Evolutionary conservation across 92 coral and sea anemone genomes (phyloP), one percentile per base, ranked within the genome.

Genomic region (Scolanthus callimorphus): DNA sequence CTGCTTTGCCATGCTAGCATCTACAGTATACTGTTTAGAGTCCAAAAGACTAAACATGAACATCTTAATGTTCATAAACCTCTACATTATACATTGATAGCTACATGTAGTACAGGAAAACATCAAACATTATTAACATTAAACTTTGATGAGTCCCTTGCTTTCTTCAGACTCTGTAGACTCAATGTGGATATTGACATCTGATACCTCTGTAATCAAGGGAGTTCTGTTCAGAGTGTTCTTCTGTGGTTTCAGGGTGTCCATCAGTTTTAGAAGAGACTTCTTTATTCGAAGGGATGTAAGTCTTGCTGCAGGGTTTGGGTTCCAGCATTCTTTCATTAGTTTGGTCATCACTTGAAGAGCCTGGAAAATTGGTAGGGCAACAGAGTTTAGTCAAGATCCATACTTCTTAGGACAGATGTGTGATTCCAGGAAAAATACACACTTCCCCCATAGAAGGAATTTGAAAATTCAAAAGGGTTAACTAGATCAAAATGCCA

Each of bases 311-410:
- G 97, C 71, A 23, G 94, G 85, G 59, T 75, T 84, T 39, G 77
- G 78, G 55, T 85, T 75, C 98, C 98, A 92, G 55, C 98, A 92
- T 55, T 92, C 98, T 53, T 74, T 76, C 72, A 89, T 92, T 17
- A 92, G 46, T 59, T 80, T 84, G 3, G 77, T 69, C 87, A 92
- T 74, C 10, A 77, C 78, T 27, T 84, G 83, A 52, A 84, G 91
- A 11, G 76, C 77, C 98, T 92, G 64, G 6, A 29, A 61, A 27
- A 49, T 38, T 26, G 22, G 27, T 3, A 17, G 25, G 10, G 15
- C 26, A 20, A 59, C 25, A 17, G 55, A 4, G 20, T 20, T 21
- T 2, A 37, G 11, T n/a, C n/a, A n/a, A n/a, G n/a, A n/a, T n/a
- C n/a, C n/a, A n/a, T n/a, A n/a, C n/a, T n/a, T n/a, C n/a, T n/a